Base-by-base conservation (phyloP, 2,888 invertebrate species). In the Petrolisthes manimaculis region DNA sequence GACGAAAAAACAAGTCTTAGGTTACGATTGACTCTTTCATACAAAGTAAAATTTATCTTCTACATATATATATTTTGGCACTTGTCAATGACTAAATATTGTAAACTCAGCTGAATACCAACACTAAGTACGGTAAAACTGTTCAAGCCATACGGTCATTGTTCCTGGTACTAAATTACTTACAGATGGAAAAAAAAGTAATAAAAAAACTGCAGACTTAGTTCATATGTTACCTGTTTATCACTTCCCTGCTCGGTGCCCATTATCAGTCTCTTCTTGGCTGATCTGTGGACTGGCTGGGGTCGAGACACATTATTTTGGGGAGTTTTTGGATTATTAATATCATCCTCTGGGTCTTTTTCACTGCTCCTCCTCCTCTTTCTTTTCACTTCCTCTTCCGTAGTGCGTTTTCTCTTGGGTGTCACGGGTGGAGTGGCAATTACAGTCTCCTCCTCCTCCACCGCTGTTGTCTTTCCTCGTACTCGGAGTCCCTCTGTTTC, bases 251-350 rank as follows among this genome's bases (percentile, higher is more conserved):
- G 61, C 82, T 56, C 67, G 14, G 82, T 18, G 3, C 37, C 78
- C 89, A 89, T 86, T n/a, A 86, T 83, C 21, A 89, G 85, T 61
- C 82, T 89, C 78, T 89, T 89, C 78, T 83, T 89, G 24, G 89
- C 89, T 8, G 89, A 89, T 55, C 82, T 85, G 67, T 71, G 80
- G 5, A 67, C 51, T 54, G 75, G 53, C 24, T 61, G 78, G 12
- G 78, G 81, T 14, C 55, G 56, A n/a, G 75, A 18, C 18, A 56
- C 79, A 14, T 8, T 56, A 54, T 51, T 75, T 53, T 75, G 67
- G 1, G 71, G 24, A 5, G 51, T 74, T n/a, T 69, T 51, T 6
- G 88, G 88, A 51, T 84, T 88, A 14, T 74, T 80, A 14, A 53
- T 24, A 5, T 67, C 79, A 53, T 51, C 61, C 4, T 80, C 80